Evolutionary conservation across 2,888 invertebrate species (phyloP).

Genomic region (Lithosia quadra): DNA sequence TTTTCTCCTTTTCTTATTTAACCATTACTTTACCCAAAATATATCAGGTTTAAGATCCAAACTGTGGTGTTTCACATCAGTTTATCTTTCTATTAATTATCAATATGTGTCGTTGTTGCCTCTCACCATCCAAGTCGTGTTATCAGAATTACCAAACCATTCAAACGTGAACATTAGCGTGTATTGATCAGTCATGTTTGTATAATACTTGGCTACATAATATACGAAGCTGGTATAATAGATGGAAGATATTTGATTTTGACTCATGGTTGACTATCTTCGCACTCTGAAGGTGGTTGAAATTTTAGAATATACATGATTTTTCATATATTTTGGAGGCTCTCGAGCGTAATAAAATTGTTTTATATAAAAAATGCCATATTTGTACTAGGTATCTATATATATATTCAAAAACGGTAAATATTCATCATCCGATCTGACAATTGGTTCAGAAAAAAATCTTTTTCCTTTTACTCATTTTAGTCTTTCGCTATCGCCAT

Average conservation of each 20-base stretch:
- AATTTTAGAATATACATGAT: background rate
- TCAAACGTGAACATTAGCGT: constrained; percentile 2
- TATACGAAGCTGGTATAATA: background rate
- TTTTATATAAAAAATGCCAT: background rate
- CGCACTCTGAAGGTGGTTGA: background rate
- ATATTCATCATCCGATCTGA: too few relatives aligned
- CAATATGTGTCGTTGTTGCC: background rate
- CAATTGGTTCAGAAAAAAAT: too few relatives aligned
- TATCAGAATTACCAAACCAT: constrained; percentile 2
- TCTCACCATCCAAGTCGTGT: background rate
- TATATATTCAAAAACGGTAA: background rate
- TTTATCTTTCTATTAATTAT: background rate
- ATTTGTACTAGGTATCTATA: background rate
- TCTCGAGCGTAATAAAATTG: background rate
- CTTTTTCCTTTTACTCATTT: too few relatives aligned
- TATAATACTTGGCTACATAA: background rate
- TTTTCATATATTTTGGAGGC: background rate
- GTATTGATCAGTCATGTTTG: background rate
- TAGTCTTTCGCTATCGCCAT: too few relatives aligned
- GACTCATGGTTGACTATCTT: background rate
- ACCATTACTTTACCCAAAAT: too few relatives aligned
- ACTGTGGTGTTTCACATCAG: background rate
- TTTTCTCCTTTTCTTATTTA: too few relatives aligned
- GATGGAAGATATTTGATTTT: background rate
- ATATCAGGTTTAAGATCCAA: too few relatives aligned